Conservation (phyloP, 2,113 vertebrate species). For the Phocoena phocoena region DNA sequence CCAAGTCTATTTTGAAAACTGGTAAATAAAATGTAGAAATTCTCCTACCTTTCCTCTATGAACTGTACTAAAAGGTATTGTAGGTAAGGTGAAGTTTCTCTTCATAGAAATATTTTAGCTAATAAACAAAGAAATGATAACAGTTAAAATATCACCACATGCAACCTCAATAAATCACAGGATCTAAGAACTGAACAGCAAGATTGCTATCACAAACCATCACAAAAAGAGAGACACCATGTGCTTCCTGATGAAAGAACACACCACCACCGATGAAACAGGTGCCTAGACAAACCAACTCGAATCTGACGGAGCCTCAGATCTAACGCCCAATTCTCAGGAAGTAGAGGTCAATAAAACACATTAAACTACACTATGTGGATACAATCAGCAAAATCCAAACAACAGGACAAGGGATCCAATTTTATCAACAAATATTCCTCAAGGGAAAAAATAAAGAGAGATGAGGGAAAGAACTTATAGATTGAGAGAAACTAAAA, state of each 20-base stretch:
- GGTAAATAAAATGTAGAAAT: not conserved
- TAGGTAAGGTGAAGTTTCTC: not conserved
- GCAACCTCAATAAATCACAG: not conserved
- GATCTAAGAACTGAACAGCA: not conserved
- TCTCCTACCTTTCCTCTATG: not conserved
- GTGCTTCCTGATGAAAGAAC: not conserved
- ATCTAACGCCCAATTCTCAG: not conserved
- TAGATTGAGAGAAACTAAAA: not conserved
- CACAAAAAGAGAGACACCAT: not conserved
- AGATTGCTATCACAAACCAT: not conserved
- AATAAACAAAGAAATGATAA: not conserved
- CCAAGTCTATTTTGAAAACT: not conserved
- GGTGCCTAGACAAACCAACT: not conserved
- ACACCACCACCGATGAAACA: not conserved
- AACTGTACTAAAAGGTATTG: not conserved
- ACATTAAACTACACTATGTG: not conserved
- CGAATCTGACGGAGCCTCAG: not conserved
- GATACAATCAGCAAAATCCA: slow-evolving; percentile 15
- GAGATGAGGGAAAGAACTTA: not conserved
- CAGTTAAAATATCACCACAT: not conserved
- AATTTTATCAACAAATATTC: not conserved
- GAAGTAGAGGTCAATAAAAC: not conserved
- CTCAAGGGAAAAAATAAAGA: not conserved
- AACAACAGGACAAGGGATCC: not conserved
- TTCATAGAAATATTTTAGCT: not conserved